Evolutionary conservation across 2,888 invertebrate species (phyloP).

Genomic region (Hedychridium roseum): DNA sequence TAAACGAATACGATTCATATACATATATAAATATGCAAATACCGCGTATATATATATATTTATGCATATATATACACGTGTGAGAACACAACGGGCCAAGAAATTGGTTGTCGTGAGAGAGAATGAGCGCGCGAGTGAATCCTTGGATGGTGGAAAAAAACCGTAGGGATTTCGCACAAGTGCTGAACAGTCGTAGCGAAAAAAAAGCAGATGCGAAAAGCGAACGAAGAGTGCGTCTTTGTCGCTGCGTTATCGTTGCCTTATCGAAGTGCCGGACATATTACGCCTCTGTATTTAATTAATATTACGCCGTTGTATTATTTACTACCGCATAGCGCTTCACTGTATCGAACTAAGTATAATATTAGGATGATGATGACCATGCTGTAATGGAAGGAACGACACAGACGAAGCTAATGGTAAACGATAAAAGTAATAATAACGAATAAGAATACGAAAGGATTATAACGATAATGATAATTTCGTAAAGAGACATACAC

Average conservation of each 20-base stretch:
- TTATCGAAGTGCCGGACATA: constrained; percentile 22
- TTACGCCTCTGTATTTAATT: constrained; percentile 57
- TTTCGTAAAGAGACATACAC: constrained; percentile 40
- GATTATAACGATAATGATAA: constrained; percentile 44
- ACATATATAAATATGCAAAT: constrained; percentile 20
- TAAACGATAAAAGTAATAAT: constrained; percentile 7
- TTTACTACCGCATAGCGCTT: constrained; percentile 46
- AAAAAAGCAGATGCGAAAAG: too few species aligned
- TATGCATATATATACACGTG: constrained; percentile 28
- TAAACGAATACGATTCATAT: constrained; percentile 24
- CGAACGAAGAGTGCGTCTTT: too few species aligned
- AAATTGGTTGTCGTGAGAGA: too few species aligned
- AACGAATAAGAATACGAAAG: constrained; percentile 5
- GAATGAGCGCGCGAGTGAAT: too few species aligned
- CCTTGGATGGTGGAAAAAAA: too few species aligned
- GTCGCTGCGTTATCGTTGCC: too few species aligned
- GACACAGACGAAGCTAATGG: neutral
- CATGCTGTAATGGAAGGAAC: too few species aligned
- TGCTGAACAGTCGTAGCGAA: too few species aligned
- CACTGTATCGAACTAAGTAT: constrained; percentile 38
- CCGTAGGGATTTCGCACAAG: too few species aligned
- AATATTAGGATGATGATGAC: constrained; percentile 5
- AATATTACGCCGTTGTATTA: constrained; percentile 57
- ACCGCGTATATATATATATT: constrained; percentile 19
- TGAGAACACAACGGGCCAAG: constrained; percentile 1